These are phyloP conservation scores for Therioaphis trifolii DNA, from an alignment of 2,888 invertebrate species.

Conservation along the genomic window DNA sequence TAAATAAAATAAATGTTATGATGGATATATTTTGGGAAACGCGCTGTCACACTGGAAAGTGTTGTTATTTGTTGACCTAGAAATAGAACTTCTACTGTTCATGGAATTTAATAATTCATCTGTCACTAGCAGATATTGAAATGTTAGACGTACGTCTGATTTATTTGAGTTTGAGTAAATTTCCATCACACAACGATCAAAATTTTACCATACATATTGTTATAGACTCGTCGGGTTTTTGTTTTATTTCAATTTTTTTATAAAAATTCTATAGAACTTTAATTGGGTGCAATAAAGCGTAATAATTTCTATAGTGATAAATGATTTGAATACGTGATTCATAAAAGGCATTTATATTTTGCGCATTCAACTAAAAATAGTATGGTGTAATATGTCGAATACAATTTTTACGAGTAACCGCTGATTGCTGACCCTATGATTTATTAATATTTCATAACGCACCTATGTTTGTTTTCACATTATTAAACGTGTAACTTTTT, in stretches of 20 bases:
- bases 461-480: too few species aligned
- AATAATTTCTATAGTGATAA: neutral
- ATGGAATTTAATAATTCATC: conserved; percentile 25
- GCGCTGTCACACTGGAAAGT: neutral
- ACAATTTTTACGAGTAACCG: too few species aligned
- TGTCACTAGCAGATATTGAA: conserved; percentile 27
- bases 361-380: too few species aligned
- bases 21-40: neutral
- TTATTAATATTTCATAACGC: too few species aligned
- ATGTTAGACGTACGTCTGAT: conserved; percentile 29
- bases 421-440: too few species aligned
- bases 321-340: neutral
- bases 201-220: too few species aligned
- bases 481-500: too few species aligned
- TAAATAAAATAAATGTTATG: neutral
- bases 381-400: too few species aligned
- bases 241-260: too few species aligned
- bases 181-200: neutral
- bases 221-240: neutral
- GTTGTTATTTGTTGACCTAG: neutral
- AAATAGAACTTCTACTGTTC: neutral
- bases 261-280: too few species aligned
- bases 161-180: neutral
- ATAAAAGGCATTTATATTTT: too few species aligned
- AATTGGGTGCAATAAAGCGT: neutral